Evolutionary conservation across 2,113 vertebrate species (phyloP).

Genomic region (Aspiorhynchus laticeps): DNA sequence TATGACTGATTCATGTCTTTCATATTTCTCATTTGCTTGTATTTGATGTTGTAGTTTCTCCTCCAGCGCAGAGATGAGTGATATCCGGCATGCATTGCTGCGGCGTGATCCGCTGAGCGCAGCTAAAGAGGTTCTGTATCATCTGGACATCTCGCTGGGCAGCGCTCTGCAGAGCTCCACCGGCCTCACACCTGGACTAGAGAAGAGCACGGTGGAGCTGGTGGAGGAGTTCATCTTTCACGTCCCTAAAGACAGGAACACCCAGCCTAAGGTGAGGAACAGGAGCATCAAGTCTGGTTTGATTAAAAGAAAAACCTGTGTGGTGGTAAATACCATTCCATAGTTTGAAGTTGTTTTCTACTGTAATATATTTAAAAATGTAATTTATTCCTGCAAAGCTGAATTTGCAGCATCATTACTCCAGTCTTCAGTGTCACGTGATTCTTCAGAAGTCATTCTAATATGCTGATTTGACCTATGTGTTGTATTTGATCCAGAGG

Average conservation of each 20-base stretch:
- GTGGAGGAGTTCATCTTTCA: constrained; percentile 96
- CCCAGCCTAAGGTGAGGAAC: constrained; percentile 80
- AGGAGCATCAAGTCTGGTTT: not conserved
- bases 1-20: not conserved
- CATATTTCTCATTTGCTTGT: not conserved
- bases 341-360: no score
- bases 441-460: no score
- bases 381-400: no score
- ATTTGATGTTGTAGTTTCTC: not conserved
- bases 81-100: constrained; percentile 92
- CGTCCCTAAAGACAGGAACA: constrained; percentile 86
- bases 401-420: no score
- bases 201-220: constrained; percentile 82
- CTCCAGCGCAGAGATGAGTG: constrained; percentile 79
- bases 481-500: constrained; percentile 75
- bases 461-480: no score
- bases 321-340: not conserved
- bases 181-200: constrained; percentile 77
- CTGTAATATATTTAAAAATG: no score
- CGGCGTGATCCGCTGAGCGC: constrained; percentile 93
- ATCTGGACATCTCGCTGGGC: constrained; percentile 94
- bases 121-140: constrained; percentile 94
- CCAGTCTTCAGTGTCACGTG: no score
- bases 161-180: constrained; percentile 89
- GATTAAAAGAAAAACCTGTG: not conserved